Evolutionary conservation across 2,113 vertebrate species (phyloP).

Genomic region (Pachypanchax playfairii): DNA sequence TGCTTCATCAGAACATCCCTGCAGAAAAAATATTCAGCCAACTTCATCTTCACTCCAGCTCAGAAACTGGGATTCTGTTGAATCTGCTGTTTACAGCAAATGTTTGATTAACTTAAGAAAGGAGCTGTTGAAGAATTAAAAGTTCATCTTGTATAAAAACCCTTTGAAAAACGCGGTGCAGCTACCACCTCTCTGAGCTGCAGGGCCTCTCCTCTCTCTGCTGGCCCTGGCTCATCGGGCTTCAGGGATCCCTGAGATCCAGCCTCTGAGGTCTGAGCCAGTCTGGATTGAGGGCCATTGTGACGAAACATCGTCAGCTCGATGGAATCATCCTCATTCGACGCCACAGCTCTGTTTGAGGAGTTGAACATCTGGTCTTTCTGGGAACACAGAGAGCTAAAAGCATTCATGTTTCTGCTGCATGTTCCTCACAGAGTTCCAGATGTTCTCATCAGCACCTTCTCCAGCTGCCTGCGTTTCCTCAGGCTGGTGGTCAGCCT

Average conservation of each 20-base stretch:
- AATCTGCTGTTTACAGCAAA: no score
- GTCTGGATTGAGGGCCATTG: fast-evolving
- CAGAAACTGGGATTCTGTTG: no score
- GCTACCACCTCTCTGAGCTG: slow-evolving; percentile 59
- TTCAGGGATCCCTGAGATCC: neutral
- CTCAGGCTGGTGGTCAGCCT: slow-evolving; percentile 62
- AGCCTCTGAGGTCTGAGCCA: neutral
- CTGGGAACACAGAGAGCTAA: neutral
- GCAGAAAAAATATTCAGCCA: no score
- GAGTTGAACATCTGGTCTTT: slow-evolving; percentile 69
- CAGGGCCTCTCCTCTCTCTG: slow-evolving; percentile 63
- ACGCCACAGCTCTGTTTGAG: slow-evolving; percentile 52
- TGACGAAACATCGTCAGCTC: slow-evolving; percentile 79
- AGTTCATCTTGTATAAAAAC: no score
- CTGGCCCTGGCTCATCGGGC: slow-evolving; percentile 10
- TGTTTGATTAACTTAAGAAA: no score
- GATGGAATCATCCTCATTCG: slow-evolving; percentile 60
- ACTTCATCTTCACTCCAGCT: no score
- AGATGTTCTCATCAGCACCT: slow-evolving; percentile 46
- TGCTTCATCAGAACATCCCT: no score
- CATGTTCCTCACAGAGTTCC: neutral
- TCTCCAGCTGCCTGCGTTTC: slow-evolving; percentile 31
- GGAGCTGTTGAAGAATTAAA: no score
- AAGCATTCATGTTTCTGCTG: neutral
- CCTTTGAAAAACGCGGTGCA: no score